Base-by-base conservation (phyloP, 2,888 invertebrate genomes). In the Calliphora vomitoria region DNA sequence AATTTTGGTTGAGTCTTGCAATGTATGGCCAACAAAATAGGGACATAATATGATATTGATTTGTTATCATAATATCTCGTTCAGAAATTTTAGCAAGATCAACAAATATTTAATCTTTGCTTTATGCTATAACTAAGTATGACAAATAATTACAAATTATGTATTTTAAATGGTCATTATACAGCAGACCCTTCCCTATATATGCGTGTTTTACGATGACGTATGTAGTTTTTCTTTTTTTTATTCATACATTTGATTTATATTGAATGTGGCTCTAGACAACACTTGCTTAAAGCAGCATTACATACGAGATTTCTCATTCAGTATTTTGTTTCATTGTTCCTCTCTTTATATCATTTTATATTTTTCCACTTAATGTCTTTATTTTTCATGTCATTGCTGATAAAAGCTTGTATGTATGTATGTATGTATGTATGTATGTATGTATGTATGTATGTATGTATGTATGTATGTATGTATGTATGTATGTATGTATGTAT, bases 291-390 rank as follows among this genome's bases (percentile, higher is more conserved):
- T 55, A 20, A 55, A 10, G 8, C 55, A 10, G 60, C 31, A 31
- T 60, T 60, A 60, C 25, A 60, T 15, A 25, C 25, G 31, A 60
- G 55, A 55, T 55, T 20, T 55, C 15, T 13, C 13, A 6, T 6
- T 35, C 35, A 35, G 6, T 35, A 35, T 35, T 35, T 35, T 13
- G 60, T 60, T 31, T 31, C 11, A 3, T 31, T 15, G 11, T 15
- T 60, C 25, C 1, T 5, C 15, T 11, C 25, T 20, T 55, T 20
- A 18, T 20, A 10, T 20, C 55, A 25, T 60, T 31, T 25, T 60
- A 20, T 50, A 69, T 69, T 18, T 25, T 69, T 50, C 25, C 31
- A 66, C 41, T 10, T 41, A 66, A 41, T 66, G 66, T 66, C 38
- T 66, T 41, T 18, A 18, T 41, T 35, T 41, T 66, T 10, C 41